These are phyloP conservation scores for Malthinus seriepunctatus DNA, from an alignment of 2,888 invertebrate species.

Conservation along the genomic window DNA sequence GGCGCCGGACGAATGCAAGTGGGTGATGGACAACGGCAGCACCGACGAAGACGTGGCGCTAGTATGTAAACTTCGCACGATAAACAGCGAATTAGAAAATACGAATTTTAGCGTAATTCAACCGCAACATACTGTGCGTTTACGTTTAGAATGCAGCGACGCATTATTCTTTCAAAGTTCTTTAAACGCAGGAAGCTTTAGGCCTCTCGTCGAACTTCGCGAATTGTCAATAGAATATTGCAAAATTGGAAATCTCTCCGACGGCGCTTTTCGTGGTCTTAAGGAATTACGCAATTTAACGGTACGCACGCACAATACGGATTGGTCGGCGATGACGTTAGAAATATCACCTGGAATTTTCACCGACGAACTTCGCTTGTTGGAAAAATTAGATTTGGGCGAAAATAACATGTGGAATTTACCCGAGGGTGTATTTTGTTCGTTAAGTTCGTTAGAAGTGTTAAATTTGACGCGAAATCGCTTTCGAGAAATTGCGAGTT, in stretches of 20 bases:
- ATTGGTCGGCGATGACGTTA: slow-evolving; percentile 80
- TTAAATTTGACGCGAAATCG: slow-evolving; percentile 81
- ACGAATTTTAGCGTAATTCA: slow-evolving; percentile 84
- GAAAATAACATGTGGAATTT: slow-evolving; percentile 81
- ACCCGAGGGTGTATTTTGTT: slow-evolving; percentile 76
- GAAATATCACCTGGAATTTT: slow-evolving; percentile 76
- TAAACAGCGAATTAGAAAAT: slow-evolving; percentile 80
- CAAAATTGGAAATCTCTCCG: slow-evolving; percentile 79
- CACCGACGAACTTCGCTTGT: slow-evolving; percentile 70
- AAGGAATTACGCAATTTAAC: slow-evolving; percentile 78
- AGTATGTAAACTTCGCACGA: slow-evolving; percentile 74
- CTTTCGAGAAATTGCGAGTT: slow-evolving; percentile 73
- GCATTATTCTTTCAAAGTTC: slow-evolving; percentile 81
- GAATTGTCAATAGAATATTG: slow-evolving; percentile 82
- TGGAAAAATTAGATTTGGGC: slow-evolving; percentile 75
- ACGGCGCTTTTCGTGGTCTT: slow-evolving; percentile 80
- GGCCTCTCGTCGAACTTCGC: slow-evolving; percentile 73
- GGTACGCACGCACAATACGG: slow-evolving; percentile 80
- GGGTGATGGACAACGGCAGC: slow-evolving; percentile 71
- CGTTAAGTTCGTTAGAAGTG: slow-evolving; percentile 72
- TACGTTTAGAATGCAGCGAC: slow-evolving; percentile 79
- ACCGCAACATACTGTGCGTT: slow-evolving; percentile 76
- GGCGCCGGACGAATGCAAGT: slow-evolving; percentile 81
- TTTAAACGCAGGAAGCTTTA: slow-evolving; percentile 74
- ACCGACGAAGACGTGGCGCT: slow-evolving; percentile 70